A percentile compares a stretch with the other conserved stretches of the same genome.
phyloP scores from a whole-genome alignment of 2,113 vertebrate species.

The Callospermophilus lateralis region DNA sequence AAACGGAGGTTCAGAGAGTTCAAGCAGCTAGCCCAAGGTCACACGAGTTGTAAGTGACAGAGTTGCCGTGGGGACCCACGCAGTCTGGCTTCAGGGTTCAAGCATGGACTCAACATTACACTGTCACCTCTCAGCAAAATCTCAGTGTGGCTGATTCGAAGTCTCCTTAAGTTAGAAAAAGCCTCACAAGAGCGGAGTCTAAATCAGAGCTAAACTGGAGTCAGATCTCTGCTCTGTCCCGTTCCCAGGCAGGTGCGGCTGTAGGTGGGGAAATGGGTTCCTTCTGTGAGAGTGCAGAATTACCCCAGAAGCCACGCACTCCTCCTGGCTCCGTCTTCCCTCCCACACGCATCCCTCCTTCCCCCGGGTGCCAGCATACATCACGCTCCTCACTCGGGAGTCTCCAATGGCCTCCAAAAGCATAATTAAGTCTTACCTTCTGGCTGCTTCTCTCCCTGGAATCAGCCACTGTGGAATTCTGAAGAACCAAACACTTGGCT shows the following conservation, averaged over 20 bases:
- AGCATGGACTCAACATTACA: neutral
- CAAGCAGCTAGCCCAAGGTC: neutral
- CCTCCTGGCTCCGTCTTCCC: neutral
- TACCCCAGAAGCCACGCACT: accelerated
- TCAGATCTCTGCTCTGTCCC: neutral
- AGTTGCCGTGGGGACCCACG: neutral
- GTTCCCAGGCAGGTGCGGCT: neutral
- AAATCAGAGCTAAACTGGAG: no score
- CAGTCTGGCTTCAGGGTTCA: neutral
- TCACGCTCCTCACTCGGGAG: neutral
- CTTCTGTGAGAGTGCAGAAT: neutral
- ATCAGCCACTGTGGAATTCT: conserved; percentile 35
- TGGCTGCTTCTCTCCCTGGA: conserved; percentile 70
- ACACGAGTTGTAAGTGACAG: neutral
- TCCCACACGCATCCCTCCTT: neutral
- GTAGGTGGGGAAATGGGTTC: neutral
- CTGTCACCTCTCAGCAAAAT: neutral
- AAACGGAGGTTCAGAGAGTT: neutral
- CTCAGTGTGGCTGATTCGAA: neutral
- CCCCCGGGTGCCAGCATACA: neutral
- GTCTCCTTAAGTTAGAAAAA: neutral
- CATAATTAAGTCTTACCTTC: conserved; percentile 78
- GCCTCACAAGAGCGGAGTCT: neutral
- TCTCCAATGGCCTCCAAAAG: conserved; percentile 42
- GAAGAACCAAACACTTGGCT: neutral